Conservation (phyloP, 2,888 invertebrate species). For the Euphydryas editha region DNA sequence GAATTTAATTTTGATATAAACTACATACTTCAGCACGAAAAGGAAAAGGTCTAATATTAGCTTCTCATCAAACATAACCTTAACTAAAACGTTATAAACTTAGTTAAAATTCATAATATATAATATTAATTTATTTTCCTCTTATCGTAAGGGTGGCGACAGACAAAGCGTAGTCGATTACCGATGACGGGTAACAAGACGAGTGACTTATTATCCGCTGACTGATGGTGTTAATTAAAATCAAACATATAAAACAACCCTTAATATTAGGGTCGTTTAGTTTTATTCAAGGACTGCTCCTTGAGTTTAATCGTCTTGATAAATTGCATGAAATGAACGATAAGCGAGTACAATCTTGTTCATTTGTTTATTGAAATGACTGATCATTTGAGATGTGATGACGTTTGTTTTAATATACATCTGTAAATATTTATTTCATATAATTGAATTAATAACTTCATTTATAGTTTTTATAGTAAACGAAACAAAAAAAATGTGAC, state of each 20-base stretch:
- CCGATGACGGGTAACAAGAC: constrained; percentile 67
- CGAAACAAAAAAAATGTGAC: too few species aligned
- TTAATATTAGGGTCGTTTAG: constrained; percentile 29
- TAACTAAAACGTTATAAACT: constrained; percentile 2
- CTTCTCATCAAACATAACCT: neutral
- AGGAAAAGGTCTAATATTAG: neutral
- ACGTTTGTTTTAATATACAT: neutral
- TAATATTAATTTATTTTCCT: constrained; percentile 22
- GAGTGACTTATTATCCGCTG: constrained; percentile 50
- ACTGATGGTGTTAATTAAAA: constrained; percentile 73
- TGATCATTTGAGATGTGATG: neutral
- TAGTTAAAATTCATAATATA: constrained; percentile 26
- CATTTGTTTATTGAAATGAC: neutral
- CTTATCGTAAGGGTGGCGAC: constrained; percentile 45
- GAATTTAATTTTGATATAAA: too few species aligned
- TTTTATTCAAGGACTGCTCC: constrained; percentile 33
- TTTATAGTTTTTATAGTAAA: too few species aligned
- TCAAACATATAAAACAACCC: constrained; percentile 66
- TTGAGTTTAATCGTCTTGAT: constrained; percentile 41
- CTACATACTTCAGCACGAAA: too few species aligned
- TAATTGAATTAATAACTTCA: too few species aligned
- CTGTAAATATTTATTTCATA: neutral
- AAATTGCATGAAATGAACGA: constrained; percentile 36
- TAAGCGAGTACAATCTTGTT: constrained; percentile 26
- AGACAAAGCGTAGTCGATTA: constrained; percentile 70